Percentiles rank a stretch among this genome's conserved stretches.
These are phyloP conservation scores for Onchidella celtica DNA, from an alignment of 2,888 invertebrate species.

Conservation along the genomic window DNA sequence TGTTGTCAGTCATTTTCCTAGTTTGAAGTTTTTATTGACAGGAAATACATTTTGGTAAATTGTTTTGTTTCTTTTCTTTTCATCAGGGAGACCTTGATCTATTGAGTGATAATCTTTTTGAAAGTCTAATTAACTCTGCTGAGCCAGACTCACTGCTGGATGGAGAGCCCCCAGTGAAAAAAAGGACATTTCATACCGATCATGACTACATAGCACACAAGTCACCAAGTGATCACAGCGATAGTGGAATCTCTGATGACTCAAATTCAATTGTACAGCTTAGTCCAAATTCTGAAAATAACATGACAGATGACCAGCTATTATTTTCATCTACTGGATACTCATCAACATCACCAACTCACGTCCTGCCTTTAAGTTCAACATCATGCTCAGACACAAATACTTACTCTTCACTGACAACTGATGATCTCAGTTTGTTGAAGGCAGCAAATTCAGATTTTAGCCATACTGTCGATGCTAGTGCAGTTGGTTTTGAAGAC, in stretches of 20 bases:
- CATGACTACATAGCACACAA: constrained; percentile 69
- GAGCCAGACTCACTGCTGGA: constrained; percentile 34
- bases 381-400: constrained; percentile 23
- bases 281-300: constrained; percentile 33
- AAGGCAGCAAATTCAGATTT: not conserved
- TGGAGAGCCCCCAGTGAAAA: constrained; percentile 20
- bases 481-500: constrained; percentile 38
- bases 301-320: constrained; percentile 50
- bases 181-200: constrained; percentile 58
- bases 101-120: constrained; percentile 54
- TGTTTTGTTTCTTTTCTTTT: constrained; percentile 19
- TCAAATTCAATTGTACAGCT: constrained; percentile 53
- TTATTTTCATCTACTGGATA: constrained; percentile 1
- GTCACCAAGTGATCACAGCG: constrained; percentile 69
- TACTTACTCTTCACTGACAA: not conserved
- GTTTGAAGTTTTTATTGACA: not conserved
- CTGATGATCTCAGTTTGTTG: constrained; percentile 13
- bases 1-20: not conserved
- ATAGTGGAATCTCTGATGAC: constrained; percentile 70
- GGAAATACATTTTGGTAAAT: not conserved
- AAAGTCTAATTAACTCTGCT: constrained; percentile 44
- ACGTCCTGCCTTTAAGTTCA: not conserved
- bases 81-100: constrained; percentile 66
- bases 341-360: constrained; percentile 26
- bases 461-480: constrained; percentile 13